Evolutionary conservation across 1,140 invertebrate genomes (phyloP).

Genomic region (Rhopalosiphum padi): DNA sequence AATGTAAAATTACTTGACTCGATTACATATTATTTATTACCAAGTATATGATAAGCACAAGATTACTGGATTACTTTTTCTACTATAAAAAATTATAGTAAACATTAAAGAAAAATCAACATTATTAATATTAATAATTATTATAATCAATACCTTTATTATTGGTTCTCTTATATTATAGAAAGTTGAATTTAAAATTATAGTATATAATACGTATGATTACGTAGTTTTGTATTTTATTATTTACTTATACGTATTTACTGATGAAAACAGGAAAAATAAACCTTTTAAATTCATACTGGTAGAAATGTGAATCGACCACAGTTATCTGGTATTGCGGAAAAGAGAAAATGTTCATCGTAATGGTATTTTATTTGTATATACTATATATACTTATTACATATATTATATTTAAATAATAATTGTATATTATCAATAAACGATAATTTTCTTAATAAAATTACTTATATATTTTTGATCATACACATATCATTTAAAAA

Average conservation of each 20-base stretch:
- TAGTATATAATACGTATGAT: neutral
- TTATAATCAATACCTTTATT: neutral
- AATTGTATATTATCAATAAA: neutral
- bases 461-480: neutral
- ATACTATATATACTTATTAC: no score
- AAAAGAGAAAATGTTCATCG: no score
- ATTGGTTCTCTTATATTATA: neutral
- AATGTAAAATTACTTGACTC: no score
- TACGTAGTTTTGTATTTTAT: neutral
- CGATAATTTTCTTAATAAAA: neutral
- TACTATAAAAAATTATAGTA: no score
- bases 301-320: no score
- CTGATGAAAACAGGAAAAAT: no score
- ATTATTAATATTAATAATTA: neutral
- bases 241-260: neutral
- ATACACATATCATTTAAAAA: no score
- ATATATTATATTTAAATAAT: neutral
- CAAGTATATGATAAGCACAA: neutral
- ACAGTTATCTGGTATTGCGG: no score
- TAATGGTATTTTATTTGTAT: no score
- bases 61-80: neutral
- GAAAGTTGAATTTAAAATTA: neutral
- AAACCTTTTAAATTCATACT: no score
- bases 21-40: no score
- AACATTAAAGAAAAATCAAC: neutral